These are phyloP conservation scores for Lepeophtheirus nordmannii DNA, from an alignment of 2,888 invertebrate species.

Conservation along the genomic window DNA sequence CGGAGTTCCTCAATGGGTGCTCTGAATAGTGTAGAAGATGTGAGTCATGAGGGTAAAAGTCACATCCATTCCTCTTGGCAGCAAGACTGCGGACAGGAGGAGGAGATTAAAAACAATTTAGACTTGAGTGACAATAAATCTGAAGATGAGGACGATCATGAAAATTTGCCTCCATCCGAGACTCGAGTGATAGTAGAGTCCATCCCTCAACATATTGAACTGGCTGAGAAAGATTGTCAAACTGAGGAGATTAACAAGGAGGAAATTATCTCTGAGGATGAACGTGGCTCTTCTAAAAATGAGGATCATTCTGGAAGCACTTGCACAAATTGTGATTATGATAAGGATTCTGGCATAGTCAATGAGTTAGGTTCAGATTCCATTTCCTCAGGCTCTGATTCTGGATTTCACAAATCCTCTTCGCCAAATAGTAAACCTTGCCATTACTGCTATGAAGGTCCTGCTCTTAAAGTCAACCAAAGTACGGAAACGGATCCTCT, in stretches of 20 bases:
- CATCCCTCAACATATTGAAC: background rate
- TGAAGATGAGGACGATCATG: background rate
- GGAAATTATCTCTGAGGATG: background rate
- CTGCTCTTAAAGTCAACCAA: conserved; percentile 6
- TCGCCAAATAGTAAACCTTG: background rate
- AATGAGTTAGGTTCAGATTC: conserved; percentile 13
- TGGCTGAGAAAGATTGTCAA: background rate
- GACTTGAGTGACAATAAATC: background rate
- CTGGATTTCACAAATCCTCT: background rate
- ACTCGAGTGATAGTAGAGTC: background rate
- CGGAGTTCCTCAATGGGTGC: conserved; percentile 12
- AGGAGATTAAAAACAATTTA: background rate
- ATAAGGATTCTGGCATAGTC: conserved; percentile 10
- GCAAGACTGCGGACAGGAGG: background rate
- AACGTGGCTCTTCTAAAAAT: background rate
- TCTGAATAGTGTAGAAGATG: background rate
- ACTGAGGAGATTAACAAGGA: background rate
- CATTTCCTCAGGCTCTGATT: conserved; percentile 8
- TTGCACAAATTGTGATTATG: conserved; percentile 4
- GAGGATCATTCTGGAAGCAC: background rate
- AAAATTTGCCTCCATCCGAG: background rate
- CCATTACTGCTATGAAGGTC: background rate
- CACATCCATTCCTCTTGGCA: background rate
- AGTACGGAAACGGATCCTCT: conserved; percentile 11
- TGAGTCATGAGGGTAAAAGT: background rate